phyloP scores from a whole-genome alignment of 1,140 invertebrate genomes.

The Cecropterus lyciades region DNA sequence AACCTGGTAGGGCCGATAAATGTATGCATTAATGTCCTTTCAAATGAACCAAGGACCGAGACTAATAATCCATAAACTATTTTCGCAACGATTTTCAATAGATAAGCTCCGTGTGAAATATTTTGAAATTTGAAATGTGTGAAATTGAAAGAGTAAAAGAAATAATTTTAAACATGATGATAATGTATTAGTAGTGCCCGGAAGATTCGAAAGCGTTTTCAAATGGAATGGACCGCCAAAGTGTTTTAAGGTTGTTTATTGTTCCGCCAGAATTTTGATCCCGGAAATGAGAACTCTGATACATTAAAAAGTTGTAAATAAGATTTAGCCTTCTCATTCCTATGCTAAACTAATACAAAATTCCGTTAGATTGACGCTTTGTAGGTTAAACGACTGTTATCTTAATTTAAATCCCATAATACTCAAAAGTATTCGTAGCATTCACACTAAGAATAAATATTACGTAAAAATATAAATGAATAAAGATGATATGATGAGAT shows the following conservation, averaged over 20 bases:
- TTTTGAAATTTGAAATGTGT: no score
- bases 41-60: no score
- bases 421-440: conserved; percentile 6
- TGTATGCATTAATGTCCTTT: no score
- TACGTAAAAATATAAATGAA: no score
- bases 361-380: conserved; percentile 21
- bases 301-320: conserved; percentile 27
- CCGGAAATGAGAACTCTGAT: conserved; percentile 22
- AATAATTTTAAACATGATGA: conserved; percentile 8
- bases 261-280: conserved; percentile 11
- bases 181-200: conserved; percentile 7
- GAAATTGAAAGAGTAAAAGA: no score
- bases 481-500: no score
- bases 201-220: conserved; percentile 14
- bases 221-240: conserved; percentile 4
- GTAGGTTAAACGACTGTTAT: conserved; percentile 18
- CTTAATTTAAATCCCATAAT: conserved; percentile 7
- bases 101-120: neutral
- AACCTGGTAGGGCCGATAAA: no score
- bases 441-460: neutral
- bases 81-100: no score
- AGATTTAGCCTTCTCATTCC: conserved; percentile 20
- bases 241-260: conserved; percentile 31
- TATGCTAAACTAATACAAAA: conserved; percentile 30
- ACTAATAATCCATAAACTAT: no score